A percentile compares a stretch with the other conserved stretches of the same genome.
These are phyloP conservation scores for Vombatus ursinus DNA, from an alignment of 2,113 vertebrate genomes.

Conservation along the genomic window DNA sequence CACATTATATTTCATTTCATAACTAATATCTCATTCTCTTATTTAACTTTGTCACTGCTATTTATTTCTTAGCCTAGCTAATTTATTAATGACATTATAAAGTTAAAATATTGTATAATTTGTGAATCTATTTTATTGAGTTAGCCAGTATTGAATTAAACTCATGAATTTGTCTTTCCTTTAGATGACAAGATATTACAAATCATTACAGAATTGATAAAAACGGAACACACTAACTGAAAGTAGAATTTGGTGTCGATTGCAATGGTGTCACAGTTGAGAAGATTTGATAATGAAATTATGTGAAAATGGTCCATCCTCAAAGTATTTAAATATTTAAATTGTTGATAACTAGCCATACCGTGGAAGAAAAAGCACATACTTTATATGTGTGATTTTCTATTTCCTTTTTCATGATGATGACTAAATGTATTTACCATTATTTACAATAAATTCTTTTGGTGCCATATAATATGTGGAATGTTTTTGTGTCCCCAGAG, in stretches of 20 bases:
- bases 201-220: slow-evolving; percentile 94
- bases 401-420: slow-evolving; percentile 64
- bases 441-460: slow-evolving; percentile 76
- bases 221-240: slow-evolving; percentile 85
- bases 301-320: background rate
- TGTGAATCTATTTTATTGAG: background rate
- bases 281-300: slow-evolving; percentile 44
- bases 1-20: background rate
- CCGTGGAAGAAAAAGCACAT: slow-evolving; percentile 69
- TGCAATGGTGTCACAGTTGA: slow-evolving; percentile 54
- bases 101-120: background rate
- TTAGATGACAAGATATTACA: slow-evolving; percentile 93
- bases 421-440: slow-evolving; percentile 63
- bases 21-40: background rate
- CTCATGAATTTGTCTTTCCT: slow-evolving; percentile 54
- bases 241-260: slow-evolving; percentile 31
- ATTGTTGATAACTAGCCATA: slow-evolving; percentile 47
- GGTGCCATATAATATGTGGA: slow-evolving; percentile 68
- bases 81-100: background rate
- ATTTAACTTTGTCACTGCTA: background rate
- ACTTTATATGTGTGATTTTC: slow-evolving; percentile 72
- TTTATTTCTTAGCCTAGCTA: slow-evolving; percentile 32
- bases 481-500: background rate
- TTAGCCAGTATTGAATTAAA: slow-evolving; percentile 8
- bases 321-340: slow-evolving; percentile 65